Conservation (phyloP, 2,888 invertebrate genomes). For the Agonopterix subpropinquella region DNA sequence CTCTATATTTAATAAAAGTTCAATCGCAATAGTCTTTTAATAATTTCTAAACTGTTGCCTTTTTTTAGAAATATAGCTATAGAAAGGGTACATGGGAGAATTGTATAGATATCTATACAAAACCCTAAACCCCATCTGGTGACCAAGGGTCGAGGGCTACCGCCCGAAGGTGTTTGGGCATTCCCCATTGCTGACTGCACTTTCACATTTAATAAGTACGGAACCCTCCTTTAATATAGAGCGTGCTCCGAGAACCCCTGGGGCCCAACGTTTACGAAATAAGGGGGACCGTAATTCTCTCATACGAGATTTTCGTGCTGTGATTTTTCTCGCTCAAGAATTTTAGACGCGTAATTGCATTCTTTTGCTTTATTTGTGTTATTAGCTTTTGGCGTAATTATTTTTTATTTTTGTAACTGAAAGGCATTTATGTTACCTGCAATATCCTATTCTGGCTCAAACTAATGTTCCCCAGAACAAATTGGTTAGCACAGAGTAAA, state of each 20-base stretch:
- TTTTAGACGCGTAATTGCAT: constrained; percentile 48
- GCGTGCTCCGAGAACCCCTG: constrained; percentile 44
- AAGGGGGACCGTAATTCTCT: constrained; percentile 41
- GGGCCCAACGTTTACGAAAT: constrained; percentile 23
- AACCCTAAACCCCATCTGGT: constrained; percentile 11
- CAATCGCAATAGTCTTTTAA: no score
- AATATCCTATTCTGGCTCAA: no score
- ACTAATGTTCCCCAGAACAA: no score
- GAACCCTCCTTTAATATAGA: constrained; percentile 61
- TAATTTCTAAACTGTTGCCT: no score
- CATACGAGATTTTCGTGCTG: constrained; percentile 37
- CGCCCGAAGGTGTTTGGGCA: constrained; percentile 52
- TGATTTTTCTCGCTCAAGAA: constrained; percentile 47
- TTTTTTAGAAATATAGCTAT: no score
- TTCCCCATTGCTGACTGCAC: constrained; percentile 34
- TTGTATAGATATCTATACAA: no score
- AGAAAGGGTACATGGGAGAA: no score
- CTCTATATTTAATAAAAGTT: no score
- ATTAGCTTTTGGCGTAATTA: constrained; percentile 5
- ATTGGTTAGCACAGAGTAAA: no score
- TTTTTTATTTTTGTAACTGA: neutral
- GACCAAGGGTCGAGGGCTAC: constrained; percentile 27
- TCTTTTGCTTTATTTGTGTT: constrained; percentile 18
- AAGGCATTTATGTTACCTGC: no score
- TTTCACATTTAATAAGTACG: constrained; percentile 57